phyloP scores from a whole-genome alignment of 2,797 vertebrate species.

The Valencia hispanica region DNA sequence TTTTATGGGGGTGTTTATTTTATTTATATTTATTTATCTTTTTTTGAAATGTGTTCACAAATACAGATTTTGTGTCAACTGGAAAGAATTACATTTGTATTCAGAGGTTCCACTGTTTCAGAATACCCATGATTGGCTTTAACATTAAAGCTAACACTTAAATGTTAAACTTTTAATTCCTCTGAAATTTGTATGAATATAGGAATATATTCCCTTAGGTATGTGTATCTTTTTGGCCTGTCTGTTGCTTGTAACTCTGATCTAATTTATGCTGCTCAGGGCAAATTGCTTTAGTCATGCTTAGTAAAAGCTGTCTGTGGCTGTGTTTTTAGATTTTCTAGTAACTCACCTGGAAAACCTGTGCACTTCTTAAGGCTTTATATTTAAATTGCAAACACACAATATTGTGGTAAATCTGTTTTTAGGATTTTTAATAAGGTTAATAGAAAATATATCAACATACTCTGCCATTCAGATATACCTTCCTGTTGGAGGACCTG shows the following conservation, averaged over 20 bases:
- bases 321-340: not conserved
- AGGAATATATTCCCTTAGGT: not conserved
- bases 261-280: not conserved
- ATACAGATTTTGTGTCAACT: not conserved
- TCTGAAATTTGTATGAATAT: not conserved
- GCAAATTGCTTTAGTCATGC: not conserved
- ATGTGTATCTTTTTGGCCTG: not conserved
- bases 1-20: not conserved
- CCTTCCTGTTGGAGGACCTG: slow-evolving; percentile 13
- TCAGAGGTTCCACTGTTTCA: not conserved
- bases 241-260: not conserved
- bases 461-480: slow-evolving; percentile 19
- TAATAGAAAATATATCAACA: slow-evolving; percentile 11
- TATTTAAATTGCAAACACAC: not conserved
- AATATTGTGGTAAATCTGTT: not conserved
- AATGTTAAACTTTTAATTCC: not conserved
- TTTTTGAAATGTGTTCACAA: not conserved
- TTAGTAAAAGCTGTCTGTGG: not conserved
- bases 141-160: not conserved
- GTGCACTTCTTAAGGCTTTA: not conserved
- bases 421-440: slow-evolving; percentile 25
- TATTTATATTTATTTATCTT: not conserved
- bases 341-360: not conserved
- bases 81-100: not conserved
- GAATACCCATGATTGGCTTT: not conserved